phyloP scores from a whole-genome alignment of 2,888 invertebrate species.

The Clusia tigrina region DNA sequence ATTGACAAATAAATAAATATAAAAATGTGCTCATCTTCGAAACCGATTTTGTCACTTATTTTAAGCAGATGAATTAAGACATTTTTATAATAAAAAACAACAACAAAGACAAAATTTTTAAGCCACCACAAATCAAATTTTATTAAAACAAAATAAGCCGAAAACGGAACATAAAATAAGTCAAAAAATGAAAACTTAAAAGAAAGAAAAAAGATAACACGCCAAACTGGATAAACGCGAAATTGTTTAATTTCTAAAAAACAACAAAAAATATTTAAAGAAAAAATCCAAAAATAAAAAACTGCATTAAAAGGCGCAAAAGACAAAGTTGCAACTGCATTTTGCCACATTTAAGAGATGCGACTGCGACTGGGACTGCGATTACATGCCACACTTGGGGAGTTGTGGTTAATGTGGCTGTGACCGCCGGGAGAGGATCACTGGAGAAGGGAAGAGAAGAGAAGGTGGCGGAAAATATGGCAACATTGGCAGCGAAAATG shows the following conservation, averaged over 20 bases:
- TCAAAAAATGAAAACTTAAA: too few relatives aligned
- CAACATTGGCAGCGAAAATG: slow-evolving; percentile 19
- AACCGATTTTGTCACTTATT: too few relatives aligned
- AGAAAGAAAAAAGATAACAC: neutral
- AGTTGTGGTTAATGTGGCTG: neutral
- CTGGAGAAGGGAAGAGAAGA: neutral
- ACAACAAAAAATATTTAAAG: neutral
- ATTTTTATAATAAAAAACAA: too few relatives aligned
- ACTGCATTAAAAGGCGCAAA: neutral
- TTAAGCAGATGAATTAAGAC: too few relatives aligned
- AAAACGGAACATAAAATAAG: too few relatives aligned
- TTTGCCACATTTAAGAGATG: neutral
- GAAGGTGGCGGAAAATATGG: slow-evolving; percentile 10
- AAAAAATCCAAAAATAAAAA: slow-evolving; percentile 2
- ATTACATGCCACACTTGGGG: too few relatives aligned
- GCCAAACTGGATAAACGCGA: slow-evolving; percentile 12
- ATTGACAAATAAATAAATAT: too few relatives aligned
- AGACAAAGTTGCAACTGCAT: neutral
- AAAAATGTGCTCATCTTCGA: too few relatives aligned
- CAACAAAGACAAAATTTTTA: too few relatives aligned
- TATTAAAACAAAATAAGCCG: too few relatives aligned
- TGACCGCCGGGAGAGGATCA: neutral
- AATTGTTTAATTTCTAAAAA: neutral
- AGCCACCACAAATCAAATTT: too few relatives aligned
- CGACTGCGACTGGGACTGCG: neutral